Conservation (phyloP, 1,140 invertebrate genomes). For the Eumaeus atala region DNA sequence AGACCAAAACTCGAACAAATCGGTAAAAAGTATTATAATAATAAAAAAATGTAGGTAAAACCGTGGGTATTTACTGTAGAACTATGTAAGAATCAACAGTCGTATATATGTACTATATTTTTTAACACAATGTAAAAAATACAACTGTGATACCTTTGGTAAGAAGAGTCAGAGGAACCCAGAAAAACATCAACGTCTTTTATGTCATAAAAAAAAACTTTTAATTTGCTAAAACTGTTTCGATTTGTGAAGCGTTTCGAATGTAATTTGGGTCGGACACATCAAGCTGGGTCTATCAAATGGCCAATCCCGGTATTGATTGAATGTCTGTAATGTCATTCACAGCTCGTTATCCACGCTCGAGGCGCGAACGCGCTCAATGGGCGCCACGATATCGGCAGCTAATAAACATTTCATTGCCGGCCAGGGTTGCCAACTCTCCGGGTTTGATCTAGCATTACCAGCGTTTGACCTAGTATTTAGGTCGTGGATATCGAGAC, state of each 20-base stretch:
- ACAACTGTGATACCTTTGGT: too few species aligned
- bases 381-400: slow-evolving; percentile 34
- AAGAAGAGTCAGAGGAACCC: too few species aligned
- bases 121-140: too few species aligned
- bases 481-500: too few species aligned
- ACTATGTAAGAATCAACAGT: too few species aligned
- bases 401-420: slow-evolving; percentile 56
- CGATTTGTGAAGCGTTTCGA: slow-evolving; percentile 27
- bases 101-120: too few species aligned
- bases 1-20: too few species aligned
- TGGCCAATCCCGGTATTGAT: slow-evolving; percentile 48
- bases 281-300: slow-evolving; percentile 32
- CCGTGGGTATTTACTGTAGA: too few species aligned
- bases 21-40: too few species aligned
- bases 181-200: slow-evolving; percentile 20
- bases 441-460: too few species aligned
- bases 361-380: slow-evolving; percentile 32
- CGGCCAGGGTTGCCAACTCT: slow-evolving; percentile 4
- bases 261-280: slow-evolving; percentile 35
- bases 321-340: slow-evolving; percentile 56
- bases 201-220: slow-evolving; percentile 20
- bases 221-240: slow-evolving; percentile 29
- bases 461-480: too few species aligned
- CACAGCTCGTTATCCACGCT: slow-evolving; percentile 54
- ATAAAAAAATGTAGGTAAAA: too few species aligned